phyloP scores from a whole-genome alignment of 2,888 invertebrate species.

The Entomobrya multifasciata region DNA sequence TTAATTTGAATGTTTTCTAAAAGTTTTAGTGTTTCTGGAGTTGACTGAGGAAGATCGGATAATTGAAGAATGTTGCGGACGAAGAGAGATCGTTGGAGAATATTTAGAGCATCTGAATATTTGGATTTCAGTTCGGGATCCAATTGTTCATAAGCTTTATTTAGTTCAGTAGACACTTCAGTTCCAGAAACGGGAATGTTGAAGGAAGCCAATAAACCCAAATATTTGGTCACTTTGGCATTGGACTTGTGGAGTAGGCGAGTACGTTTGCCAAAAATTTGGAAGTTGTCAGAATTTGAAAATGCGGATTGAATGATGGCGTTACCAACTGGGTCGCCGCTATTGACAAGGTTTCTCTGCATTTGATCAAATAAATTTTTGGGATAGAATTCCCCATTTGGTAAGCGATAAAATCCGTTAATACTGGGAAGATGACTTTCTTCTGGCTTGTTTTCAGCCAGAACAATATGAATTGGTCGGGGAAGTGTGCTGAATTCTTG shows the following conservation, averaged over 20 bases:
- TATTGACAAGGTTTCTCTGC: neutral
- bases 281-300: conserved; percentile 61
- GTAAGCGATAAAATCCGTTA: conserved; percentile 69
- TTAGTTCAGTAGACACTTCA: conserved; percentile 46
- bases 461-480: conserved; percentile 66
- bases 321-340: conserved; percentile 70
- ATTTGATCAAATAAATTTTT: conserved; percentile 73
- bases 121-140: conserved; percentile 9
- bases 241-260: conserved; percentile 33
- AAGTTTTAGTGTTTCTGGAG: conserved; percentile 45
- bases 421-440: conserved; percentile 30
- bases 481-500: conserved; percentile 62
- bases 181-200: conserved; percentile 47
- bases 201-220: conserved; percentile 52
- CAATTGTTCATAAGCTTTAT: neutral
- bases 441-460: conserved; percentile 74
- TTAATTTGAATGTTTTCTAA: conserved; percentile 53
- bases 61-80: conserved; percentile 39
- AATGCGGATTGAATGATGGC: conserved; percentile 70
- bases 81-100: conserved; percentile 45
- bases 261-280: conserved; percentile 24
- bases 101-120: conserved; percentile 27
- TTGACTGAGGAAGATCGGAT: conserved; percentile 53
- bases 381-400: conserved; percentile 74
- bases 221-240: conserved; percentile 58